Evolutionary conservation across 1,140 invertebrate species (phyloP).

Genomic region (Ctenoplectra terminalis): DNA sequence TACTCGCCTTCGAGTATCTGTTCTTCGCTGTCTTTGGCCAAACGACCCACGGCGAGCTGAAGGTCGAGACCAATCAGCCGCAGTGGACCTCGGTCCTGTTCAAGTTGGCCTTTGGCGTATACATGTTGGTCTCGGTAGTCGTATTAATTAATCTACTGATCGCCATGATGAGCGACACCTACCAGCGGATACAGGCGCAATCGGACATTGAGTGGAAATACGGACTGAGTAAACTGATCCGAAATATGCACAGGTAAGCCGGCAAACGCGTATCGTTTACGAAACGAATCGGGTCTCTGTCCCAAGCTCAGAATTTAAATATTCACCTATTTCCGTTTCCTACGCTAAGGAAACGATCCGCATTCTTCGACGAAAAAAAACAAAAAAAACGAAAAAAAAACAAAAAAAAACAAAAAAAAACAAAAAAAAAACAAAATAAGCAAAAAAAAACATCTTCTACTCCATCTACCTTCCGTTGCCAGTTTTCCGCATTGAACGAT

Average conservation of each 20-base stretch:
- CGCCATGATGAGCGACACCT: slow-evolving; percentile 99
- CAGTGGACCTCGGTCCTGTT: slow-evolving; percentile 91
- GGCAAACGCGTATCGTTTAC: slow-evolving; percentile 33
- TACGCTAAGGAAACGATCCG: not conserved
- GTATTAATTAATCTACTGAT: slow-evolving; percentile 99
- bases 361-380: too few relatives aligned
- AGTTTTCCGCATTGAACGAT: not conserved
- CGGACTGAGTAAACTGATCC: slow-evolving; percentile 98
- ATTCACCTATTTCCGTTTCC: not conserved
- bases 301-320: not conserved
- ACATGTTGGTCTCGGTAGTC: slow-evolving; percentile 98
- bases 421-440: not conserved
- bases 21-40: slow-evolving; percentile 99
- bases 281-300: slow-evolving; percentile 10
- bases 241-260: slow-evolving; percentile 95
- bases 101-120: slow-evolving; percentile 96
- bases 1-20: slow-evolving; percentile 97
- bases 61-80: slow-evolving; percentile 86
- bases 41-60: slow-evolving; percentile 93
- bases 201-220: slow-evolving; percentile 99
- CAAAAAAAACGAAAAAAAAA: not conserved
- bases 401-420: too few relatives aligned
- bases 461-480: not conserved
- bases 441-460: not conserved
- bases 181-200: slow-evolving; percentile 98